Conservation (phyloP, 2,888 invertebrate genomes). For the Drosophila algonquin region DNA sequence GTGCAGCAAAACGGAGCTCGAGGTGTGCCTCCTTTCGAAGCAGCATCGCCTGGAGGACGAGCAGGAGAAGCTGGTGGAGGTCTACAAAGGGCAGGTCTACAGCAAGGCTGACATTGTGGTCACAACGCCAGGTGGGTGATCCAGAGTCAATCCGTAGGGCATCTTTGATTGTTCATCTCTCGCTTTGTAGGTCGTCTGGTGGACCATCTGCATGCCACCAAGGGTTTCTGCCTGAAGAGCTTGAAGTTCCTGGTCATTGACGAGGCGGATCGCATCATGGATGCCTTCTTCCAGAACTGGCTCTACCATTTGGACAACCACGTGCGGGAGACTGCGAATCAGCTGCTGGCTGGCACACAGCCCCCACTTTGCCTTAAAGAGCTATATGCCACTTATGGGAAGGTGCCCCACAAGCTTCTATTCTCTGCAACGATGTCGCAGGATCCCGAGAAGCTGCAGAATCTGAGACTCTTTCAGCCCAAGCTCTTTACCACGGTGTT, state of each 20-base stretch:
- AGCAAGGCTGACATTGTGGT: conserved; percentile 91
- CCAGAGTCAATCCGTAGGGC: neutral
- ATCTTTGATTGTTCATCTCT: neutral
- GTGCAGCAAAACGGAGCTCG: conserved; percentile 87
- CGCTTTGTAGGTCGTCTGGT: conserved; percentile 88
- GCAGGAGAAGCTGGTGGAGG: conserved; percentile 87
- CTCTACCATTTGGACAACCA: conserved; percentile 91
- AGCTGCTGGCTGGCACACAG: conserved; percentile 84
- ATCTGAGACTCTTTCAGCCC: conserved; percentile 95
- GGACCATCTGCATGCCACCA: conserved; percentile 94
- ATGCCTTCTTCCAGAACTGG: conserved; percentile 96
- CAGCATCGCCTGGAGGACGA: conserved; percentile 88
- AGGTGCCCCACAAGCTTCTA: conserved; percentile 92
- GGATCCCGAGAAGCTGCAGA: conserved; percentile 97
- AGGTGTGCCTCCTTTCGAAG: conserved; percentile 89
- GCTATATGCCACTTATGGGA: conserved; percentile 61
- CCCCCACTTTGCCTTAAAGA: conserved; percentile 80
- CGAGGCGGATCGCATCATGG: conserved; percentile 98
- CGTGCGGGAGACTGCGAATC: conserved; percentile 85
- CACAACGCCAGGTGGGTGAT: conserved; percentile 90
- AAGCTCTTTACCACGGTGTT: conserved; percentile 92
- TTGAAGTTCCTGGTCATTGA: conserved; percentile 95
- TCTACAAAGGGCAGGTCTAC: conserved; percentile 82
- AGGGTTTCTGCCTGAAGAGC: conserved; percentile 89
- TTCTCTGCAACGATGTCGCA: conserved; percentile 99